Conservation (phyloP, 2,888 invertebrate species). For the Blastobasis lacticolella region DNA sequence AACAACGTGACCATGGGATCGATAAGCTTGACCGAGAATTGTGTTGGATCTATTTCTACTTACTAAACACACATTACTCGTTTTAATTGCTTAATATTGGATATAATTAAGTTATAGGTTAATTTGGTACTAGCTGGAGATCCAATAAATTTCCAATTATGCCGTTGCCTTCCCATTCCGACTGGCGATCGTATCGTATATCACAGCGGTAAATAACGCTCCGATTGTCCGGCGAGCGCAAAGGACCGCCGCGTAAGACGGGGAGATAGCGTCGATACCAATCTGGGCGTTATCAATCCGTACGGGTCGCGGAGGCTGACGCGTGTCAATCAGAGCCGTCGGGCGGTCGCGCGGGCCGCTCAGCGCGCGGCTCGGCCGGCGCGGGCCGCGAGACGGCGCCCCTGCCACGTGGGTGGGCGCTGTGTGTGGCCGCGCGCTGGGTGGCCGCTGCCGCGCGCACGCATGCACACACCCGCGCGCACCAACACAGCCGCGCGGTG, state of each 20-base stretch:
- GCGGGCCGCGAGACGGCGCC: slow-evolving; percentile 31
- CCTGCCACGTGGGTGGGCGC: slow-evolving; percentile 67
- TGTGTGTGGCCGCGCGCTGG: slow-evolving; percentile 72
- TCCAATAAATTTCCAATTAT: too few relatives aligned
- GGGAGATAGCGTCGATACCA: slow-evolving; percentile 16
- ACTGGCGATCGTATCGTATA: too few relatives aligned
- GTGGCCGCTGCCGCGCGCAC: slow-evolving; percentile 62
- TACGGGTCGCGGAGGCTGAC: slow-evolving; percentile 32
- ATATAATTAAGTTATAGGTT: too few relatives aligned
- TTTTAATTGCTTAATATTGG: too few relatives aligned
- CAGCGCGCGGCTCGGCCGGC: slow-evolving; percentile 48
- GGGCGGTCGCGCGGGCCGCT: slow-evolving; percentile 25
- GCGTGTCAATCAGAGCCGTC: slow-evolving; percentile 45
- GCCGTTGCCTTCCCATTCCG: too few relatives aligned
- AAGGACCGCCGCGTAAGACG: slow-evolving; percentile 7
- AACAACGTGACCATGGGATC: too few relatives aligned
- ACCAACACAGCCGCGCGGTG: slow-evolving; percentile 55
- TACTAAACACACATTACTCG: too few relatives aligned
- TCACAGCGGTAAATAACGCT: too few relatives aligned
- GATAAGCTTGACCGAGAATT: too few relatives aligned
- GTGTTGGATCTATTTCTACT: too few relatives aligned
- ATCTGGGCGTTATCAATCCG: slow-evolving; percentile 32
- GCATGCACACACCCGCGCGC: slow-evolving; percentile 53
- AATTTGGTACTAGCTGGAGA: too few relatives aligned
- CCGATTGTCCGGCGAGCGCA: background rate